Base-by-base conservation (phyloP, 2,888 invertebrate species). In the Xiphydria camelus region DNA sequence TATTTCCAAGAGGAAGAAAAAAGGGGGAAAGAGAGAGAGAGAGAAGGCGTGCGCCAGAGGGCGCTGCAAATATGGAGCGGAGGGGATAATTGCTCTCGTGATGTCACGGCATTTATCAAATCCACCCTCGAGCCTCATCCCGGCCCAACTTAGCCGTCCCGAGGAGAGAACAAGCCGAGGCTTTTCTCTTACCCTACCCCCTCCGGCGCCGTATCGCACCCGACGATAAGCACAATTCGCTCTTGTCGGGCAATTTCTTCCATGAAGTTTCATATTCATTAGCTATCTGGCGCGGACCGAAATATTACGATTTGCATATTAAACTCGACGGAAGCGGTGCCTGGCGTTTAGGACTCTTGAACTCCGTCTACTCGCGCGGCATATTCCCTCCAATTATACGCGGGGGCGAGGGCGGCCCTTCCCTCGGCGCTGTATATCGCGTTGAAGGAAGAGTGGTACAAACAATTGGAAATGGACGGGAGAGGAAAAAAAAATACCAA, bases 21-120 rank as follows among this genome's bases (percentile, higher is more conserved):
- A 15, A 21, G 19, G 23, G 34, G 29, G 37, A 41, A 21, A 10
- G 21, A 12, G 34, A 22, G 36, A 34, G 10, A 34, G 34, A 34
- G 23, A 4, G 12, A n/a, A n/a, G n/a, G n/a, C n/a, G n/a, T n/a
- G n/a, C n/a, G n/a, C n/a, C n/a, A n/a, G n/a, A 51, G 47, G 49
- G 49, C 44, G 53, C 45, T 41, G 55, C 55, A 55, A 60, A 60
- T 60, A 61, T 48, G 52, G 53, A 52, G 51, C 49, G 53, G 61
- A 56, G 49, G 58, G 54, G 62, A 60, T 62, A 62, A 62, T 62
- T 62, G 62, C 60, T 59, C 56, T 60, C 60, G 62, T 61, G 58
- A 62, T 62, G 62, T 59, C 60, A 56, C 36, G 62, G 55, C 62
- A 62, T 62, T 62, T 62, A 62, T 62, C 62, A 62, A 61, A 62